A percentile compares a stretch with the other conserved stretches of the same genome.
These are phyloP conservation scores for Nebria ingens DNA, from an alignment of 1,140 invertebrate genomes.

Conservation along the genomic window DNA sequence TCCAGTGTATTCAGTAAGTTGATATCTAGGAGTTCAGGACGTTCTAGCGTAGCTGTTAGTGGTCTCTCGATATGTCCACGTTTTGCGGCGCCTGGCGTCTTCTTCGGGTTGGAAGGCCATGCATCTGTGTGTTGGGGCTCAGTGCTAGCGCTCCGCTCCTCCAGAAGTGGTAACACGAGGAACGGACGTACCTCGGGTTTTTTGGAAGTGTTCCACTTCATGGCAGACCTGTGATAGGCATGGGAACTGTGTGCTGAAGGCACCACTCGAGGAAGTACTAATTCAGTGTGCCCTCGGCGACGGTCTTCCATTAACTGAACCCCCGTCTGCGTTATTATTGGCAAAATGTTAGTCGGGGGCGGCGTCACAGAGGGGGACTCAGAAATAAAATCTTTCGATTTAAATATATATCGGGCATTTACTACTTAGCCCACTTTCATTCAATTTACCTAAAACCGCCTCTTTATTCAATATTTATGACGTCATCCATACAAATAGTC, in stretches of 20 bases:
- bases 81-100: not conserved
- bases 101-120: constrained; percentile 33
- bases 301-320: not conserved
- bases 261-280: no score
- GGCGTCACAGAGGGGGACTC: no score
- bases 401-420: no score
- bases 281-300: no score
- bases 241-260: no score
- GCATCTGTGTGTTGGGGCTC: constrained; percentile 30
- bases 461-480: not conserved
- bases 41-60: constrained; percentile 46
- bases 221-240: not conserved
- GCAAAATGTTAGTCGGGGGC: no score
- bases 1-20: constrained; percentile 43
- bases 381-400: no score
- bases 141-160: constrained; percentile 11
- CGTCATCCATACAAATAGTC: not conserved
- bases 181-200: constrained; percentile 13
- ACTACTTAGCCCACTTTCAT: no score
- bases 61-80: constrained; percentile 31
- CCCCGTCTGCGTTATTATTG: no score
- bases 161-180: constrained; percentile 20
- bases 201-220: not conserved
- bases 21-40: constrained; percentile 43
- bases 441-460: no score